phyloP scores from a whole-genome alignment of 2,113 vertebrate genomes.

The Manacus vitellinus region DNA sequence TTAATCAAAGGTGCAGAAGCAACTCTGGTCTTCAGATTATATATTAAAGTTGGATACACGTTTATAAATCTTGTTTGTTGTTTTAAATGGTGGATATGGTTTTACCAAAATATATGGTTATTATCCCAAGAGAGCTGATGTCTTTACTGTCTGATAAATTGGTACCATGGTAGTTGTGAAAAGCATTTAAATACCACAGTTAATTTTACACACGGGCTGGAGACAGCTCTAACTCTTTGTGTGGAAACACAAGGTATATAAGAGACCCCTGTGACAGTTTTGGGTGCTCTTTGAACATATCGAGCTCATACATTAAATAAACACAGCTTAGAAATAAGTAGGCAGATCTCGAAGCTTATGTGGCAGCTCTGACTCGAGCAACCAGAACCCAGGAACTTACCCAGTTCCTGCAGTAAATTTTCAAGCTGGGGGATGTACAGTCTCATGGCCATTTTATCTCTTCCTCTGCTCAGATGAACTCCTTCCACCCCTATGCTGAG shows the following conservation, averaged over 20 bases:
- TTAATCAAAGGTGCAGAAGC: slow-evolving; percentile 15
- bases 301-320: background rate
- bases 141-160: background rate
- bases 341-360: background rate
- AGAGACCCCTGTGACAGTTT: background rate
- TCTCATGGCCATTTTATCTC: background rate
- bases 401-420: background rate
- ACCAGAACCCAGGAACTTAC: background rate
- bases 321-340: background rate
- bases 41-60: background rate
- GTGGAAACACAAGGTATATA: background rate
- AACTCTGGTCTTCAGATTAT: background rate
- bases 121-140: background rate
- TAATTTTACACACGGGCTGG: background rate
- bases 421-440: background rate
- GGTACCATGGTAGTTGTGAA: background rate
- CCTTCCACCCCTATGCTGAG: background rate
- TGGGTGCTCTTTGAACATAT: background rate
- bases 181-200: background rate
- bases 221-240: background rate
- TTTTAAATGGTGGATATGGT: background rate
- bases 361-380: background rate
- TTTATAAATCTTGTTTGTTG: background rate
- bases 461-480: background rate
- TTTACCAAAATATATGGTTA: background rate